Conservation (phyloP, 2,113 vertebrate genomes). For the Vulpes lagopus region DNA sequence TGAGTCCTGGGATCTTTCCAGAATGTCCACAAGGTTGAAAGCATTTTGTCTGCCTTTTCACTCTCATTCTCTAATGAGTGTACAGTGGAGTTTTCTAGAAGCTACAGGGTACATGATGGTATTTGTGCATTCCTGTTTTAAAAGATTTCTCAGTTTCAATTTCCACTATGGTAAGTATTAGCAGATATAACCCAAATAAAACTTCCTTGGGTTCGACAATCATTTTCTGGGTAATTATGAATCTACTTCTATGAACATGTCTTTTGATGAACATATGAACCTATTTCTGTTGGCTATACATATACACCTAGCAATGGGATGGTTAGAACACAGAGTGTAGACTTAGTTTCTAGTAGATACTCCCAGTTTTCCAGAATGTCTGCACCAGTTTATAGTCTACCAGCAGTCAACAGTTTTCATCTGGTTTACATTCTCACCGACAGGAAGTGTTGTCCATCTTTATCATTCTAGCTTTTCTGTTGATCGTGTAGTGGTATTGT, state of each 20-base stretch:
- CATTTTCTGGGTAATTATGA: neutral
- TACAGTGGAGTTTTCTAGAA: neutral
- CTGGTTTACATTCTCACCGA: neutral
- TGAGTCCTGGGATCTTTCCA: neutral
- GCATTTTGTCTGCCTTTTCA: neutral
- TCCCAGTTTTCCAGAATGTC: neutral
- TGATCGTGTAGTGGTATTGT: neutral
- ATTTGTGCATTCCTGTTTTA: neutral
- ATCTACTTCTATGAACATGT: neutral
- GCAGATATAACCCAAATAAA: neutral
- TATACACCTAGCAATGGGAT: neutral
- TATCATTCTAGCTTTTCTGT: neutral
- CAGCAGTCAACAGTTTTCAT: neutral
- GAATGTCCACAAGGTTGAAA: neutral
- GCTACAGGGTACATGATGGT: neutral
- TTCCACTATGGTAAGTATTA: neutral
- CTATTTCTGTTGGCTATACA: neutral
- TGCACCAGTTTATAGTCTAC: neutral
- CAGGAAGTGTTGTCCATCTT: neutral
- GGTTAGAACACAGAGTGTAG: neutral
- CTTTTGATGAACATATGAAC: neutral
- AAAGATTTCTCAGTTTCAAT: neutral
- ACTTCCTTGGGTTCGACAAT: neutral
- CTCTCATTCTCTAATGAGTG: neutral
- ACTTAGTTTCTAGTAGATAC: neutral